Base-by-base conservation (phyloP, 2,797 vertebrate genomes). In the Caiman crocodilus region DNA sequence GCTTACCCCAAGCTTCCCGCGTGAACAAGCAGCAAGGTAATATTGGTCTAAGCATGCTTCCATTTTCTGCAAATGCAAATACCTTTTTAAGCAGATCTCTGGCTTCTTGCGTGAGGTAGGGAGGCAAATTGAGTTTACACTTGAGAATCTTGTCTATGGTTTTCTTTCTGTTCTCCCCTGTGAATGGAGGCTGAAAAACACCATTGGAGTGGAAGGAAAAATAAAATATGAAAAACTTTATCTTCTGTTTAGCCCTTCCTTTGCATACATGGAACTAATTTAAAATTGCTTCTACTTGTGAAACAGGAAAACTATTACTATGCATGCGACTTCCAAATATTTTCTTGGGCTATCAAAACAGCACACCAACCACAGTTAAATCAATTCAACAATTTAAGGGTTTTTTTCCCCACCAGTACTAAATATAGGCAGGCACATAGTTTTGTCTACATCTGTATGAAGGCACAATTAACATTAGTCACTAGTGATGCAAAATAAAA, bases 61-160 rank as follows among this genome's bases (percentile, higher is more conserved):
- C 75, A 2, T 60, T 85, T 88, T 84, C 78, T 64, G 84, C 25
- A 71, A 11, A 71, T 3, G 65, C 0, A 0, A 2, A 14, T 12
- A 99, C 99, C 99, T 99, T 99, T 98, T 99, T 99, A 95, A 99
- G 98, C 96, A 99, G 98, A 98, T 99, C 99, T 98, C 99, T 98
- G 98, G 99, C 99, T 99, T 99, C 99, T 98, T 99, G 99, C 94
- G 99, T 99, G 99, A 99, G 99, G 99, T 99, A 99, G 98, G 99
- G 99, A 84, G 99, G 99, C 96, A 99, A 98, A 97, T 99, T 99
- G 96, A 99, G 99, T 98, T 99, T 99, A 98, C 99, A 99, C 97
- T 99, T 99, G 88, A 99, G 98, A 96, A 99, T 99, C 98, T 99
- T 99, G 97, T 99, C 99, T 93, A 99, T 99, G 2, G 99, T 99